A percentile compares a stretch with the other conserved stretches of the same genome.
These are phyloP conservation scores for Muscidifurax raptorellus DNA, from an alignment of 1,140 invertebrate species.

Conservation along the genomic window DNA sequence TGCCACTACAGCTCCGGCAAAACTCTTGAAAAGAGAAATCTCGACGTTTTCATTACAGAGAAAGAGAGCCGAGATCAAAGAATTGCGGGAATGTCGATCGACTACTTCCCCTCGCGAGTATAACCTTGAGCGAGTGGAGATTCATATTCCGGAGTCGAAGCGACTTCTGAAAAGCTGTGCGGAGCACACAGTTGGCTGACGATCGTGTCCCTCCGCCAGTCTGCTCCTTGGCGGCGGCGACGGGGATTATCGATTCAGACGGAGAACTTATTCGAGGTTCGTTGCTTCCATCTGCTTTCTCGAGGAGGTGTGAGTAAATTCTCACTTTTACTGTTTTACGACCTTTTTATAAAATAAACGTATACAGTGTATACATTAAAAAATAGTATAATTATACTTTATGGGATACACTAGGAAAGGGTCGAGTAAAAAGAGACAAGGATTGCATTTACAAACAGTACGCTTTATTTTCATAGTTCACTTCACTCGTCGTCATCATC, in stretches of 20 bases:
- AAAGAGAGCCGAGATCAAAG: background rate
- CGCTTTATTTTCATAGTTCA: slow-evolving; percentile 68
- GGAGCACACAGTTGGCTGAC: slow-evolving; percentile 5
- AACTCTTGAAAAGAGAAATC: background rate
- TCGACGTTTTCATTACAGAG: background rate
- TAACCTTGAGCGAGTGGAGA: background rate
- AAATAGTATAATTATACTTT: no score
- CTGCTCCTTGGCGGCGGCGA: background rate
- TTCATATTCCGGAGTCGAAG: slow-evolving; percentile 12
- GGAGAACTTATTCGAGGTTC: background rate
- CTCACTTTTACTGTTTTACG: no score
- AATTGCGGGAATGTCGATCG: background rate
- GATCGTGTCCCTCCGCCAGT: background rate
- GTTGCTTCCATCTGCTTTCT: background rate
- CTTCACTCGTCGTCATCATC: slow-evolving; percentile 55
- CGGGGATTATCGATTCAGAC: background rate
- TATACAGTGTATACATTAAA: background rate
- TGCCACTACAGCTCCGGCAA: no score
- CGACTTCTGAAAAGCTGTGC: background rate
- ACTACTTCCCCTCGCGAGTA: background rate
- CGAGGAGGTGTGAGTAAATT: background rate
- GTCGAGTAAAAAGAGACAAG: slow-evolving; percentile 49
- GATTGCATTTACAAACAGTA: slow-evolving; percentile 69
- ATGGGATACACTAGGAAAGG: background rate
- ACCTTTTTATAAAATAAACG: background rate